Conservation (phyloP, 2,113 vertebrate genomes). For the Erythrolamprus reginae region DNA sequence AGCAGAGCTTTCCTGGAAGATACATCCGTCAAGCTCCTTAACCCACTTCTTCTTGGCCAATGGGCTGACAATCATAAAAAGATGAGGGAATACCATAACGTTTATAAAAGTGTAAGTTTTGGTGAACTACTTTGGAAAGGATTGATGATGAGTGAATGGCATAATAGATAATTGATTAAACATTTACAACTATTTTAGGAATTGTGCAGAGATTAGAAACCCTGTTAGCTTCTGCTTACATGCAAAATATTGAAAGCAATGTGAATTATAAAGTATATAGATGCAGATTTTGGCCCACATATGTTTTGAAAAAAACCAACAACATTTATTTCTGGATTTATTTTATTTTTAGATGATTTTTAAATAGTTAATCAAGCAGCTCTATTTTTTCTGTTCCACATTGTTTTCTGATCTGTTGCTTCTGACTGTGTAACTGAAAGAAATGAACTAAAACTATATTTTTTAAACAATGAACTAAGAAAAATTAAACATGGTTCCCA, state of each 20-base stretch:
- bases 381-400: not conserved
- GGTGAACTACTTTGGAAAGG: not conserved
- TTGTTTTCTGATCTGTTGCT: not conserved
- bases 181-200: not conserved
- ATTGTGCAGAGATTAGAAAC: not conserved
- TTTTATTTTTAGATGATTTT: not conserved
- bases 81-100: not conserved
- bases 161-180: not conserved
- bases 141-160: not conserved
- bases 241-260: not conserved
- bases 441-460: not conserved
- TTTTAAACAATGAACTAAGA: not conserved
- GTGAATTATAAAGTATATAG: not conserved
- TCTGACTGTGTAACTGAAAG: not conserved
- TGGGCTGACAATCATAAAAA: slow-evolving; percentile 20
- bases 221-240: not conserved
- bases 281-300: not conserved
- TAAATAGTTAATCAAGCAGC: not conserved
- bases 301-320: not conserved
- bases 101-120: not conserved
- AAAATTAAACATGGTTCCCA: not conserved
- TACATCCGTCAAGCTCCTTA: not conserved
- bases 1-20: slow-evolving; percentile 6
- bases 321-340: not conserved
- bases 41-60: slow-evolving; percentile 1